Evolutionary conservation across 2,113 vertebrate genomes (phyloP).

Genomic region (Stegostoma tigrinum): DNA sequence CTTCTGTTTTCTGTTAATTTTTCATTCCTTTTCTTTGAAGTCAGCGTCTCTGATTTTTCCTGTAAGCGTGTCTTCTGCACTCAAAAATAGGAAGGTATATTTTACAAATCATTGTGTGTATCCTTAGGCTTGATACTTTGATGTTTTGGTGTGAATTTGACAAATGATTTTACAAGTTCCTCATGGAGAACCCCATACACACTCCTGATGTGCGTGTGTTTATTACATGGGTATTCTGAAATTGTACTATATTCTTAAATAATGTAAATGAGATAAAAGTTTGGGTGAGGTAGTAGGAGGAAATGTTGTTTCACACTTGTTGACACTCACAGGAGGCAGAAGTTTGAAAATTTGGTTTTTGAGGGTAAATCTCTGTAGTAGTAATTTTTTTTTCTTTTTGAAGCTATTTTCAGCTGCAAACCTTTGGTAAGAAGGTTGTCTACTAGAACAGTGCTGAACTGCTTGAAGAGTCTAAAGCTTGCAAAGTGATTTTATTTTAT

Average conservation of each 20-base stretch:
- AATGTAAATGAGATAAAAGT: neutral
- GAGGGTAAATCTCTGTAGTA: neutral
- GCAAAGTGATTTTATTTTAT: conserved; percentile 14
- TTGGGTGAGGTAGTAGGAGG: neutral
- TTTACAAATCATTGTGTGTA: neutral
- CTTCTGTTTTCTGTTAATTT: neutral
- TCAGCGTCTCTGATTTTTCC: neutral
- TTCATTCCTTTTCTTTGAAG: neutral
- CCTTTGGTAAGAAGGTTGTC: neutral
- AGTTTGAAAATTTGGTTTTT: neutral
- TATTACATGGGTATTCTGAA: neutral
- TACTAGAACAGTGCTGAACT: neutral
- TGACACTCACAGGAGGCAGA: neutral
- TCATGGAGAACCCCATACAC: neutral
- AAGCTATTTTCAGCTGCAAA: neutral
- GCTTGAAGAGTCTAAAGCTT: conserved; percentile 11
- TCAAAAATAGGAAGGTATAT: neutral
- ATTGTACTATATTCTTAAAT: neutral
- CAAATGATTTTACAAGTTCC: neutral
- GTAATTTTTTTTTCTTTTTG: neutral
- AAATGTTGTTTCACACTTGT: neutral
- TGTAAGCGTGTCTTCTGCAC: neutral
- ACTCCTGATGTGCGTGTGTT: neutral
- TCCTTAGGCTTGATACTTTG: neutral
- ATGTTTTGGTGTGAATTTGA: neutral